Conservation (phyloP, 2,888 invertebrate genomes). For the Mimachlamys varia region DNA sequence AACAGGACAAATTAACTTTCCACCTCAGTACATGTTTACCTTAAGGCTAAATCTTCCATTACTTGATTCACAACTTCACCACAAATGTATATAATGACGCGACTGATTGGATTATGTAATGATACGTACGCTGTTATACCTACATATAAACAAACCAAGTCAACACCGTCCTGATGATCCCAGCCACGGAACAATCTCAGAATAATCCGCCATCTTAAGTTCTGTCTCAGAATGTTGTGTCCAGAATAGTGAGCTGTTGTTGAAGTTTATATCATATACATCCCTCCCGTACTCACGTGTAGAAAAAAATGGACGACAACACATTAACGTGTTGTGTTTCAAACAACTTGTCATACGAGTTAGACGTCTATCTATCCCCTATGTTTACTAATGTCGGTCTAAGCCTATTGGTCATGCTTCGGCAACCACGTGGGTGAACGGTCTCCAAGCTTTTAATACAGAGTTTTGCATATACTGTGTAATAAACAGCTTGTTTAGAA, state of each 20-base stretch:
- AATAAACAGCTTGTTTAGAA: background rate
- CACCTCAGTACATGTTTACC: too few relatives aligned
- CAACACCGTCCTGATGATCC: background rate
- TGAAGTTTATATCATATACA: background rate
- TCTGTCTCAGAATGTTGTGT: background rate
- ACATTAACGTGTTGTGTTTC: background rate
- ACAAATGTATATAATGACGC: too few relatives aligned
- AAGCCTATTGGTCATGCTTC: conserved; percentile 1
- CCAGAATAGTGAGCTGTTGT: background rate
- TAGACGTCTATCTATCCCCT: background rate
- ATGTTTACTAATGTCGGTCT: background rate
- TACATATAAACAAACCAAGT: background rate
- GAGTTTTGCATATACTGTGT: background rate
- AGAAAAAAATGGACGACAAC: background rate
- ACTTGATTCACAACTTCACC: background rate
- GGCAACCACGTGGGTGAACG: background rate
- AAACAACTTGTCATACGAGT: background rate
- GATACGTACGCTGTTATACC: background rate
- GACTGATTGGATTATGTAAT: background rate
- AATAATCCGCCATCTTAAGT: too few relatives aligned
- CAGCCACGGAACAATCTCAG: background rate
- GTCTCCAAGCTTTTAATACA: background rate
- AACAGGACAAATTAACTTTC: background rate
- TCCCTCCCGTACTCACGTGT: background rate
- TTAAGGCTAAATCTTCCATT: background rate